phyloP scores from a whole-genome alignment of 2,888 invertebrate species.

The Heliothis peltigera region DNA sequence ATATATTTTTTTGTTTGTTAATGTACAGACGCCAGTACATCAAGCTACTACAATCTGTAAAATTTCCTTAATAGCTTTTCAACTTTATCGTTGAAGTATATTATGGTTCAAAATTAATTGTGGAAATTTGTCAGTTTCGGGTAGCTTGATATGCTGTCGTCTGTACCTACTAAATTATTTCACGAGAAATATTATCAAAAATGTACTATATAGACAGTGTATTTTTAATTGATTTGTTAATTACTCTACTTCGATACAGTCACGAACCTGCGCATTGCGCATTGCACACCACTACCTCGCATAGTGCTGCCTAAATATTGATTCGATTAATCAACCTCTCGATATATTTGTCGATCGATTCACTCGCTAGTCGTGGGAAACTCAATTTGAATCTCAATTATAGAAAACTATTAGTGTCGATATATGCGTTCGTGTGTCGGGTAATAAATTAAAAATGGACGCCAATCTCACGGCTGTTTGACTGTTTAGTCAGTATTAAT shows the following conservation, averaged over 20 bases:
- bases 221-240: background rate
- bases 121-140: too few relatives aligned
- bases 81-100: too few relatives aligned
- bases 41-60: too few relatives aligned
- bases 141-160: too few relatives aligned
- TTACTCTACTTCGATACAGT: conserved; percentile 40
- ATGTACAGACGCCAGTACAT: too few relatives aligned
- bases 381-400: conserved; percentile 74
- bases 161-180: too few relatives aligned
- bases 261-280: conserved; percentile 16
- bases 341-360: conserved; percentile 73
- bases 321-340: conserved; percentile 74
- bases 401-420: conserved; percentile 73
- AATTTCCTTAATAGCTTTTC: too few relatives aligned
- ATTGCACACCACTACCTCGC: conserved; percentile 58
- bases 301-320: conserved; percentile 70
- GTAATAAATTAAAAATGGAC: conserved; percentile 71
- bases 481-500: conserved; percentile 63
- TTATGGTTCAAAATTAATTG: too few relatives aligned
- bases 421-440: conserved; percentile 61
- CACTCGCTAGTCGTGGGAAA: conserved; percentile 69
- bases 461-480: conserved; percentile 69
- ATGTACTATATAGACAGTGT: background rate
- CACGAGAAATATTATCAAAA: too few relatives aligned
- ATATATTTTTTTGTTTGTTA: too few relatives aligned